These are phyloP conservation scores for Sebastes fasciatus DNA, from an alignment of 2,113 vertebrate genomes.

Conservation along the genomic window DNA sequence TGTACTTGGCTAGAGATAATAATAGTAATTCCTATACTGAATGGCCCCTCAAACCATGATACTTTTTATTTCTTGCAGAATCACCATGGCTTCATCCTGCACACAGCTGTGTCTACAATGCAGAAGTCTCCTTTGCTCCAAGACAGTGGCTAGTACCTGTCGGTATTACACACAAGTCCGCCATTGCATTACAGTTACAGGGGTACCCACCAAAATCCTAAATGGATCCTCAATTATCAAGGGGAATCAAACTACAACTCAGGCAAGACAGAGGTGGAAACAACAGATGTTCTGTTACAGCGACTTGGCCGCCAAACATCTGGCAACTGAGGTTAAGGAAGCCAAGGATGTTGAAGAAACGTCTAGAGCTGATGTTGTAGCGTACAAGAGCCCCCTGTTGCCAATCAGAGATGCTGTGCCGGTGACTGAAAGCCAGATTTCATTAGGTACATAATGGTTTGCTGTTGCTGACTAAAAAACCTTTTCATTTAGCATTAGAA, in stretches of 20 bases:
- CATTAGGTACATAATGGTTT: conserved; percentile 53
- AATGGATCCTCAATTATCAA: conserved; percentile 7
- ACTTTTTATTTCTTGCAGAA: conserved; percentile 37
- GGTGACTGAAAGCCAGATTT: conserved; percentile 27
- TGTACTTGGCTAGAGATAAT: neutral
- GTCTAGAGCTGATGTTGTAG: conserved; percentile 17
- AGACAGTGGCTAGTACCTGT: conserved; percentile 23
- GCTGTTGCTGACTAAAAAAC: neutral
- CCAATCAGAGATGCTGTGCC: conserved; percentile 28
- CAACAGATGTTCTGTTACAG: conserved; percentile 51
- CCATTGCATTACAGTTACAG: conserved; percentile 2
- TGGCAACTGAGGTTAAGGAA: conserved; percentile 29
- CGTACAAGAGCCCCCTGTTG: conserved; percentile 7
- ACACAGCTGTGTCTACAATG: conserved; percentile 70
- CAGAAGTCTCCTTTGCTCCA: conserved; percentile 54
- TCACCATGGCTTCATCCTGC: conserved; percentile 64
- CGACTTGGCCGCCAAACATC: conserved; percentile 33
- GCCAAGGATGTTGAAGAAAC: conserved; percentile 13
- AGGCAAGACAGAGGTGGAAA: conserved; percentile 38
- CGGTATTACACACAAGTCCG: conserved; percentile 27
- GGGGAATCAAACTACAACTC: conserved; percentile 1
- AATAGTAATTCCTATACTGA: neutral
- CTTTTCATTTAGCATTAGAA: neutral
- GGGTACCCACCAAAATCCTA: neutral
- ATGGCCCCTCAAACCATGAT: neutral